Evolutionary conservation across 2,888 invertebrate species (phyloP).

Genomic region (Nomada fucata): DNA sequence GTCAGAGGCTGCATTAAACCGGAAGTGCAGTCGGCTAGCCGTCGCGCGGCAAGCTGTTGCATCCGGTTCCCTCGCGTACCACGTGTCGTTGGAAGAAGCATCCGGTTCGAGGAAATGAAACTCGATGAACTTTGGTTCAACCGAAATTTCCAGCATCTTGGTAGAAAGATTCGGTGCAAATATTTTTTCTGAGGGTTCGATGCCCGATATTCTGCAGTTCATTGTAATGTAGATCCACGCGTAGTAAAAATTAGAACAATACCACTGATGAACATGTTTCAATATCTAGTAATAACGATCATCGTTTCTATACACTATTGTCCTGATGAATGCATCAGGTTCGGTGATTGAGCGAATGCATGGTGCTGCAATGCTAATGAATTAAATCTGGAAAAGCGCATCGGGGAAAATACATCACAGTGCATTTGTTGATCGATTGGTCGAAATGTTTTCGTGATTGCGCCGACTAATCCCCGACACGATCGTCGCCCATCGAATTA

Average conservation of each 20-base stretch:
- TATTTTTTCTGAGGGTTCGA: neutral
- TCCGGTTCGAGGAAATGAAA: conserved; percentile 55
- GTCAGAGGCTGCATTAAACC: conserved; percentile 71
- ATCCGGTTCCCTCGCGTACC: conserved; percentile 73
- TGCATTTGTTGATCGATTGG: neutral
- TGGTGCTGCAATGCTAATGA: too few species aligned
- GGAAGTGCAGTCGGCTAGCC: conserved; percentile 75
- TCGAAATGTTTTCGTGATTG: neutral
- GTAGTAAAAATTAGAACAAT: too few species aligned
- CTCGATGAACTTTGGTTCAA: conserved; percentile 41
- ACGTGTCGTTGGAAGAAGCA: conserved; percentile 59
- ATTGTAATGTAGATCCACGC: too few species aligned
- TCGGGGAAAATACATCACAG: neutral
- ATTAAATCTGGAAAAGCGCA: too few species aligned
- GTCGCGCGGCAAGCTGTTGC: conserved; percentile 80
- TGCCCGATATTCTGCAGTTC: neutral
- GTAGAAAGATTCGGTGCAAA: neutral
- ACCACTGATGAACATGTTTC: too few species aligned
- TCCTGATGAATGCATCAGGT: too few species aligned
- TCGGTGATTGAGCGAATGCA: too few species aligned
- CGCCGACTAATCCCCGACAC: neutral
- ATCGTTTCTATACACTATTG: too few species aligned
- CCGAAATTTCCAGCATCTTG: neutral
- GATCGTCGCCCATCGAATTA: conserved; percentile 40
- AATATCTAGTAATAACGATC: too few species aligned